Percentiles rank a stretch among this genome's conserved stretches.
phyloP scores from a whole-genome alignment of 2,888 invertebrate genomes.

The Bombylius major region DNA sequence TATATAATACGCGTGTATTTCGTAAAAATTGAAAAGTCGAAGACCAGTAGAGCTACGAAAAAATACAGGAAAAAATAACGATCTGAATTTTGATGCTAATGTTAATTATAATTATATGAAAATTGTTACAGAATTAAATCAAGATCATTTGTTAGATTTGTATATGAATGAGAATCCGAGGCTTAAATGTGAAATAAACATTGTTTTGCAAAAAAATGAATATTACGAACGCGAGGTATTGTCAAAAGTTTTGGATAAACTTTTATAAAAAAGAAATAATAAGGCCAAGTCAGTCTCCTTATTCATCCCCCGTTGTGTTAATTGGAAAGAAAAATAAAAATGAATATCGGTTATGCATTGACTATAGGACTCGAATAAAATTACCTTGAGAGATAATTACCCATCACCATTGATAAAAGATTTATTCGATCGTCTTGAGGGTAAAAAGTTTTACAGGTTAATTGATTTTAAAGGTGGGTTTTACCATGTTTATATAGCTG shows the following conservation, averaged over 20 bases:
- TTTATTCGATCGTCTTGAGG: slow-evolving; percentile 3
- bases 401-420: slow-evolving; percentile 14
- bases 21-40: no score
- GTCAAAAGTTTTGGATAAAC: background rate
- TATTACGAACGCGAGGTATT: background rate
- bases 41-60: no score
- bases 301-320: slow-evolving; percentile 10
- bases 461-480: no score
- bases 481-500: no score
- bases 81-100: no score
- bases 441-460: background rate
- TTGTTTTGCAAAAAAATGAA: background rate
- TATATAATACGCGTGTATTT: no score
- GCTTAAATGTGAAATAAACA: background rate
- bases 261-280: slow-evolving; percentile 4
- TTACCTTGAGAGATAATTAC: slow-evolving; percentile 11
- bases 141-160: no score
- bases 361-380: slow-evolving; percentile 13
- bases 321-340: slow-evolving; percentile 10
- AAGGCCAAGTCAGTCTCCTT: slow-evolving; percentile 7
- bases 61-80: no score
- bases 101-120: no score
- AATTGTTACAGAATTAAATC: no score
- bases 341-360: slow-evolving; percentile 11
- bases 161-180: no score